A percentile compares a stretch with the other conserved stretches of the same genome.
phyloP scores from a whole-genome alignment of 2,888 invertebrate species.

The Erebia palarica region DNA sequence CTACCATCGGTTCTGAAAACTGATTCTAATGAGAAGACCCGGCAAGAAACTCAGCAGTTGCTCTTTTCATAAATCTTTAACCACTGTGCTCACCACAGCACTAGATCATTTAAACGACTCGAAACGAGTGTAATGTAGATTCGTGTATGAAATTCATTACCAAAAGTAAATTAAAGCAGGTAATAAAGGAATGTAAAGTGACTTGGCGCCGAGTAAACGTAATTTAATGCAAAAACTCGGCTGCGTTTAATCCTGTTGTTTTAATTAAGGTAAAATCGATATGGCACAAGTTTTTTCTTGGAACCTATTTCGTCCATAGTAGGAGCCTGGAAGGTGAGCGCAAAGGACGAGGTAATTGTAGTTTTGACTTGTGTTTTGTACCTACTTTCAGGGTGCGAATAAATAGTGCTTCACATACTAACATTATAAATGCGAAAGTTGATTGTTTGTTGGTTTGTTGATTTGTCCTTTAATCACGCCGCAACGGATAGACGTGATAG shows the following conservation, averaged over 20 bases:
- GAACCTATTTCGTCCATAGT: constrained; percentile 32
- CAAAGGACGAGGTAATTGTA: not conserved
- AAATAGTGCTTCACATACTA: no score
- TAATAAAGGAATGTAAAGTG: constrained; percentile 22
- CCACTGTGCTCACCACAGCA: no score
- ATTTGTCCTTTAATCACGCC: no score
- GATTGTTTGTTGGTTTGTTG: not conserved
- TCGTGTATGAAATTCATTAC: constrained; percentile 25
- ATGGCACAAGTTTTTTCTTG: constrained; percentile 38
- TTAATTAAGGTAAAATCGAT: constrained; percentile 42
- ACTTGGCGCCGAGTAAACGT: constrained; percentile 3
- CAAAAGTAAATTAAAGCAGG: constrained; percentile 26
- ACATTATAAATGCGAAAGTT: no score
- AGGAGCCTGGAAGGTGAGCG: constrained; percentile 13
- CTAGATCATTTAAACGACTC: no score
- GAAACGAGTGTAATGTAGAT: not conserved
- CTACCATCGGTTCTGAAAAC: no score
- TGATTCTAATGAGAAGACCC: no score
- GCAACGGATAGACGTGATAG: no score
- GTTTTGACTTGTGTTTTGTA: constrained; percentile 3
- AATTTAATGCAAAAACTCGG: constrained; percentile 28
- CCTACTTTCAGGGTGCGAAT: no score
- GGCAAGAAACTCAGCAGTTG: no score
- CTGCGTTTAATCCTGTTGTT: constrained; percentile 35
- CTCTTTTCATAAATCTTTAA: no score